These are phyloP conservation scores for Hirudo medicinalis DNA, from an alignment of 1,140 invertebrate species.

Conservation along the genomic window DNA sequence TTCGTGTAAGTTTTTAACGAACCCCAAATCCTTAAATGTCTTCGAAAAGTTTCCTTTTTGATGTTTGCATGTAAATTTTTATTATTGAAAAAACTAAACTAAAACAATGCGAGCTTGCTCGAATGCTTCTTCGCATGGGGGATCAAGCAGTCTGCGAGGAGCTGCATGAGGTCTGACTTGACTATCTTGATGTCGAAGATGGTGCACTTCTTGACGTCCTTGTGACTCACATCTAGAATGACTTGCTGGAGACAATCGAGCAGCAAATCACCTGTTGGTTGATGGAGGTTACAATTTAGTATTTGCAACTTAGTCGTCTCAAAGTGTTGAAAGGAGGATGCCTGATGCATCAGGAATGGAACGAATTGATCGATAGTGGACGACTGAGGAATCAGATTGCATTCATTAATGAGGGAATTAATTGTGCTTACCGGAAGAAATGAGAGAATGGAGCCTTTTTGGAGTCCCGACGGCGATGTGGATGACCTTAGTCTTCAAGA, in stretches of 20 bases:
- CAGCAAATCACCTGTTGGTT: slow-evolving; percentile 6
- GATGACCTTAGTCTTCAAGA: slow-evolving; percentile 12
- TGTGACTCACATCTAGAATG: not conserved
- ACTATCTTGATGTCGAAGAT: slow-evolving; percentile 1
- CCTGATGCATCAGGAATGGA: not conserved
- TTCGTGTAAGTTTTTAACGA: no score
- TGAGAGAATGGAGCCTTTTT: not conserved
- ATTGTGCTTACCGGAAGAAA: not conserved
- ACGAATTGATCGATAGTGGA: no score
- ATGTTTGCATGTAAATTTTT: slow-evolving; percentile 12
- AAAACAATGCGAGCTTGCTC: no score
- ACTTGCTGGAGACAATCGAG: not conserved
- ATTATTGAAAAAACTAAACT: not conserved
- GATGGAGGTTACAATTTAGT: not conserved
- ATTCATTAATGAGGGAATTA: not conserved
- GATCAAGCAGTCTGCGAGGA: not conserved
- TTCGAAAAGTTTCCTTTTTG: no score
- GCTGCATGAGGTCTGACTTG: slow-evolving; percentile 6
- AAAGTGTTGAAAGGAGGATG: not conserved
- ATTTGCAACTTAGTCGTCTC: not conserved
- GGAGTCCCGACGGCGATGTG: slow-evolving; percentile 11
- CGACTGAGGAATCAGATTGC: no score
- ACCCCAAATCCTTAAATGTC: no score
- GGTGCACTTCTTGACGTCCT: slow-evolving; percentile 5
- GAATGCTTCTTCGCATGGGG: slow-evolving; percentile 1